These are phyloP conservation scores for Paracanthobrama guichenoti DNA, from an alignment of 2,113 vertebrate genomes.

Conservation along the genomic window DNA sequence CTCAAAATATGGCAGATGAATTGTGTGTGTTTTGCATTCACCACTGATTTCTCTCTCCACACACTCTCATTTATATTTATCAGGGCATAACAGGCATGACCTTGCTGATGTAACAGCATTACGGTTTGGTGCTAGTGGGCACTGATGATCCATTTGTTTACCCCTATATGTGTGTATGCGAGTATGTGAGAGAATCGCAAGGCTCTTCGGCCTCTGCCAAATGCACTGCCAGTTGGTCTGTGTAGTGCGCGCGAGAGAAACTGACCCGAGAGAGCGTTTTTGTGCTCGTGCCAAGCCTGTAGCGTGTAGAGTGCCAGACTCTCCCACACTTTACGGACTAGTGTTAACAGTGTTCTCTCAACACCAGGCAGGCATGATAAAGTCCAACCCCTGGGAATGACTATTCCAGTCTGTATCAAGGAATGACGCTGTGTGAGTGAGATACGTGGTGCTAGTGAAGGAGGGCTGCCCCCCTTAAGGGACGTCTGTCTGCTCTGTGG, in stretches of 20 bases:
- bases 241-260: conserved; percentile 29
- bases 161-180: neutral
- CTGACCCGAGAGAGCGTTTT: conserved; percentile 21
- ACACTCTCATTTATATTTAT: conserved; percentile 68
- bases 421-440: conserved; percentile 2
- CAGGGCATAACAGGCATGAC: conserved; percentile 69
- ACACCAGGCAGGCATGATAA: conserved; percentile 27
- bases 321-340: neutral
- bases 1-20: neutral
- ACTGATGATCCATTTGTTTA: conserved; percentile 34
- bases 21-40: conserved; percentile 21
- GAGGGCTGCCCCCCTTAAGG: neutral
- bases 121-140: conserved; percentile 33
- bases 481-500: neutral
- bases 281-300: conserved; percentile 24
- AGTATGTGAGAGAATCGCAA: neutral
- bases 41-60: conserved; percentile 35
- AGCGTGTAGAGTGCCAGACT: conserved; percentile 14
- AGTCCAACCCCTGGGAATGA: conserved; percentile 15
- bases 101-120: conserved; percentile 63
- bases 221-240: conserved; percentile 39
- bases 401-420: conserved; percentile 12
- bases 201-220: conserved; percentile 15
- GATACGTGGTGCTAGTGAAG: conserved; percentile 9
- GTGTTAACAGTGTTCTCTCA: conserved; percentile 30